Conservation (phyloP, 2,797 vertebrate species). For the Mareca penelope region DNA sequence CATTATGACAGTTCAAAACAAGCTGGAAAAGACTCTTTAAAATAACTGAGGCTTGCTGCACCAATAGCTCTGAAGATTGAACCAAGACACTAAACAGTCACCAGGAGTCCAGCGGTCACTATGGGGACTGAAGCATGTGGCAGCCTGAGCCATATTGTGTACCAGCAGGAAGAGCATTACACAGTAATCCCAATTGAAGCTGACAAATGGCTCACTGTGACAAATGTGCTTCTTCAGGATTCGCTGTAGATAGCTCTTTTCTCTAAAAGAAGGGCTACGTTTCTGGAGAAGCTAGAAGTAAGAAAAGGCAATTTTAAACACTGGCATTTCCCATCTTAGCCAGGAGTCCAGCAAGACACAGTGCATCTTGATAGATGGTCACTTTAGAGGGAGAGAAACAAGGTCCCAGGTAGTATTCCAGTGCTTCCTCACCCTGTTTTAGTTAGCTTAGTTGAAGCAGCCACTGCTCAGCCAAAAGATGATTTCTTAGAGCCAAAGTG, state of each 20-base stretch:
- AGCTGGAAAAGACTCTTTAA: neutral
- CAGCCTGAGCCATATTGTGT: slow-evolving; percentile 14
- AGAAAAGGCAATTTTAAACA: slow-evolving; percentile 42
- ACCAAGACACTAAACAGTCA: neutral
- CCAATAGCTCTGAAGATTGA: neutral
- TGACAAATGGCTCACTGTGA: slow-evolving; percentile 45
- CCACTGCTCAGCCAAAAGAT: neutral
- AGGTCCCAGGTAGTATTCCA: neutral
- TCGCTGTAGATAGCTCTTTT: slow-evolving; percentile 17
- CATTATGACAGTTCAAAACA: neutral
- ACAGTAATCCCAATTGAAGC: slow-evolving; percentile 28
- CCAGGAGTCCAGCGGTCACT: slow-evolving; percentile 19
- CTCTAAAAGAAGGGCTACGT: neutral
- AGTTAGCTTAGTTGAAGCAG: neutral
- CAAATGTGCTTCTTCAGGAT: slow-evolving; percentile 22
- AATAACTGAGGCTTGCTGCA: neutral
- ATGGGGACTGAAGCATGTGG: neutral
- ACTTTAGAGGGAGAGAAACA: neutral
- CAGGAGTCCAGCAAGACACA: neutral
- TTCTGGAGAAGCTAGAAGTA: slow-evolving; percentile 30
- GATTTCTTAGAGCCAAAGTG: neutral
- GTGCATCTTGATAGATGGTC: neutral
- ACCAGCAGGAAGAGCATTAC: slow-evolving; percentile 44
- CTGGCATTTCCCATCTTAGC: neutral
- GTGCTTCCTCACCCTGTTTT: neutral